Evolutionary conservation across 1,140 invertebrate species (phyloP).

Genomic region (Pseudobourletiella spinata): DNA sequence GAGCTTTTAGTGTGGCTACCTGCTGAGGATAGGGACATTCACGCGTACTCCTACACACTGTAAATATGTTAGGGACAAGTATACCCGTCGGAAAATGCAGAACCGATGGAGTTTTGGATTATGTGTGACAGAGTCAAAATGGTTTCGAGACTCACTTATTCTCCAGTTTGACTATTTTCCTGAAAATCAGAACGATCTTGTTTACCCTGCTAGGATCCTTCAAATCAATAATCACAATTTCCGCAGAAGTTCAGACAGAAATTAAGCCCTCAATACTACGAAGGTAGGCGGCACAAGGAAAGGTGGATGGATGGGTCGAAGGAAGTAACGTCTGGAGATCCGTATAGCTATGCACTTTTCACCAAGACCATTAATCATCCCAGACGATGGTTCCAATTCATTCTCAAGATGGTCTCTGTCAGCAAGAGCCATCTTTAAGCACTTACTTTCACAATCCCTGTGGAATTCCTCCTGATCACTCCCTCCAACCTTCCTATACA

Average conservation of each 20-base stretch:
- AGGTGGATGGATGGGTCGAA: no score
- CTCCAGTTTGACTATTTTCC: neutral
- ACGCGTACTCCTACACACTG: no score
- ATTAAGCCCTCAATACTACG: constrained; percentile 2
- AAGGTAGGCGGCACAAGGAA: no score
- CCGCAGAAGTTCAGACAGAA: neutral
- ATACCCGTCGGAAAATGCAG: no score
- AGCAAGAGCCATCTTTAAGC: neutral
- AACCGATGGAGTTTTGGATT: no score
- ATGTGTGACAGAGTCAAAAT: no score
- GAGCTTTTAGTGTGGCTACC: no score
- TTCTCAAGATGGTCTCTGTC: constrained; percentile 8
- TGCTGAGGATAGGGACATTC: no score
- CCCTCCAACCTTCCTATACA: no score
- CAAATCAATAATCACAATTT: constrained; percentile 1
- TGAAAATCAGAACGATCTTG: neutral
- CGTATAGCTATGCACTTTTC: constrained; percentile 1
- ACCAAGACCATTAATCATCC: constrained; percentile 7
- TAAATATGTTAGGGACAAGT: no score
- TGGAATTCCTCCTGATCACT: neutral
- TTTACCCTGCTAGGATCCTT: neutral
- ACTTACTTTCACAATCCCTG: neutral
- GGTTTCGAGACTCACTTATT: neutral
- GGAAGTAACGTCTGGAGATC: no score
- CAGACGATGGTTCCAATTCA: constrained; percentile 7